A percentile compares a stretch with the other conserved stretches of the same genome.
These are phyloP conservation scores for Lepidochrysops patricia DNA, from an alignment of 2,888 invertebrate species.

Conservation along the genomic window DNA sequence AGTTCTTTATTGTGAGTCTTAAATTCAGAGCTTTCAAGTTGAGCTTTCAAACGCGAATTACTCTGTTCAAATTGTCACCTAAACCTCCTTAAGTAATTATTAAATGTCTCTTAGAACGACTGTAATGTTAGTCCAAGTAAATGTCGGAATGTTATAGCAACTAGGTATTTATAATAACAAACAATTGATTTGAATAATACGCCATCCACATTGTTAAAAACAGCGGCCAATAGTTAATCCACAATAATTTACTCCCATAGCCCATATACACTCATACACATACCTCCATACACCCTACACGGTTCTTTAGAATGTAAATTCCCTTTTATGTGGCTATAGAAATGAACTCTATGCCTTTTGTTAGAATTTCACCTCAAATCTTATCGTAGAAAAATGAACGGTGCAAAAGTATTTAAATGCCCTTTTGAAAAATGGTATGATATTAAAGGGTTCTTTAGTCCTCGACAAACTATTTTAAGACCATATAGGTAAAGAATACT, in stretches of 20 bases:
- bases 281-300: background rate
- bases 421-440: background rate
- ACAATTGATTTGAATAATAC: no score
- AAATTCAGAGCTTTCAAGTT: no score
- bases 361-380: slow-evolving; percentile 3
- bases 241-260: slow-evolving; percentile 1
- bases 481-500: no score
- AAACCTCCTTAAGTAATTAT: no score
- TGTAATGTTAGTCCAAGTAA: no score
- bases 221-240: background rate
- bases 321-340: background rate
- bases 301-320: slow-evolving; percentile 3
- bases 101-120: no score
- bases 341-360: background rate
- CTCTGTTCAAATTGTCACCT: no score
- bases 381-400: slow-evolving; percentile 2
- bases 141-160: no score
- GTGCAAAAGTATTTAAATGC: background rate
- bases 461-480: no score
- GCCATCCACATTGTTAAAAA: background rate
- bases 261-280: background rate
- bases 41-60: no score
- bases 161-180: no score
- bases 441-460: background rate
- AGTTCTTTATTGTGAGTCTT: no score